Conservation (phyloP, 2,113 vertebrate genomes). For the Lota lota region DNA sequence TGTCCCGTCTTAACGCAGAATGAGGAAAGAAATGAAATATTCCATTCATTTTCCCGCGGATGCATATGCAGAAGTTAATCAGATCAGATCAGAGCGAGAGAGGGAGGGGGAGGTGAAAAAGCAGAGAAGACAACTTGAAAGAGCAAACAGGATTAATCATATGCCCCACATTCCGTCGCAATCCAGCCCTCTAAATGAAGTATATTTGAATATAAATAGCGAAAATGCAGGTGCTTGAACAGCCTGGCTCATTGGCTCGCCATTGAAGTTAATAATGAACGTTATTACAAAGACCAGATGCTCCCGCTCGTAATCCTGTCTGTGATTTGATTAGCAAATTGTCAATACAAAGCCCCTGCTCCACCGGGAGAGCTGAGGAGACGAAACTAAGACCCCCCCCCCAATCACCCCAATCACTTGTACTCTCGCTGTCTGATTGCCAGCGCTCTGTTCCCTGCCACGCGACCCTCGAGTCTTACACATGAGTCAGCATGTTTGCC, state of each 20-base stretch:
- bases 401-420: too few species aligned
- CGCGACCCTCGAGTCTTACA: constrained; percentile 16
- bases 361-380: constrained; percentile 21
- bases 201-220: not conserved
- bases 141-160: not conserved
- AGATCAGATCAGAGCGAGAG: constrained; percentile 8
- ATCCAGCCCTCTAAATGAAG: not conserved
- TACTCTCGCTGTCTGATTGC: constrained; percentile 20
- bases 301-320: constrained; percentile 37
- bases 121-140: constrained; percentile 8
- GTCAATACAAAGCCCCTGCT: constrained; percentile 42
- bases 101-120: not conserved
- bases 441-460: too few species aligned
- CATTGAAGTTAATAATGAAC: constrained; percentile 45
- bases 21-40: constrained; percentile 30
- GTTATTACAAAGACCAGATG: constrained; percentile 58
- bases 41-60: constrained; percentile 15
- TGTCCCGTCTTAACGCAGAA: constrained; percentile 16
- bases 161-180: constrained; percentile 10
- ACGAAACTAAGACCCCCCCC: too few species aligned
- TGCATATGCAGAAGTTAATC: constrained; percentile 28
- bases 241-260: constrained; percentile 15
- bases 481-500: constrained; percentile 23
- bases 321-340: constrained; percentile 61
- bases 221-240: constrained; percentile 20